phyloP scores from a whole-genome alignment of 1,140 invertebrate genomes.

The Meloidogyne chitwoodi region DNA sequence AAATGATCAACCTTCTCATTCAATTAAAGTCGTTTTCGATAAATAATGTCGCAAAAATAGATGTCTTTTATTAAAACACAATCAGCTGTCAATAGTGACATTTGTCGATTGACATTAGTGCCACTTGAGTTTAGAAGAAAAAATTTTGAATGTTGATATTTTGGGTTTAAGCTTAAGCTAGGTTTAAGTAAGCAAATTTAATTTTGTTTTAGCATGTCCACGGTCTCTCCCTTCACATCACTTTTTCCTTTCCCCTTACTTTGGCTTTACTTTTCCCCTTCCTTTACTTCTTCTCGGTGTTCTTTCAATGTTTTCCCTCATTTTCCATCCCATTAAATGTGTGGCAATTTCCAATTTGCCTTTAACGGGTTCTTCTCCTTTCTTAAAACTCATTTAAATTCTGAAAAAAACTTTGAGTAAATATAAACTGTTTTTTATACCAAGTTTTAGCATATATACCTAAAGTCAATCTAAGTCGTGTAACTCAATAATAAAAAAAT shows the following conservation, averaged over 20 bases:
- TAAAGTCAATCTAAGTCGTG: too few species aligned
- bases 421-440: too few species aligned
- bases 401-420: too few species aligned
- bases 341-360: not conserved
- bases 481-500: too few species aligned
- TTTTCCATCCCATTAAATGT: slow-evolving; percentile 4
- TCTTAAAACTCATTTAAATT: not conserved
- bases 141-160: not conserved
- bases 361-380: not conserved
- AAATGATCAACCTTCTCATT: not conserved
- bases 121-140: too few species aligned
- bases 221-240: not conserved
- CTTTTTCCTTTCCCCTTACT: not conserved
- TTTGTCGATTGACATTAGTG: too few species aligned
- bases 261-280: not conserved
- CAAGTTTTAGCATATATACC: too few species aligned
- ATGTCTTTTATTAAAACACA: too few species aligned
- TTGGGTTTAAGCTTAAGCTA: not conserved
- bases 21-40: too few species aligned
- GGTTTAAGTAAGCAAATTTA: too few species aligned
- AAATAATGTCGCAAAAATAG: too few species aligned
- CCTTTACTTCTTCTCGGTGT: not conserved
- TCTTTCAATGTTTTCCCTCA: not conserved
- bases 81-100: too few species aligned
- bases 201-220: not conserved